Conservation (phyloP, 2,113 vertebrate species). For the Catagonus wagneri region DNA sequence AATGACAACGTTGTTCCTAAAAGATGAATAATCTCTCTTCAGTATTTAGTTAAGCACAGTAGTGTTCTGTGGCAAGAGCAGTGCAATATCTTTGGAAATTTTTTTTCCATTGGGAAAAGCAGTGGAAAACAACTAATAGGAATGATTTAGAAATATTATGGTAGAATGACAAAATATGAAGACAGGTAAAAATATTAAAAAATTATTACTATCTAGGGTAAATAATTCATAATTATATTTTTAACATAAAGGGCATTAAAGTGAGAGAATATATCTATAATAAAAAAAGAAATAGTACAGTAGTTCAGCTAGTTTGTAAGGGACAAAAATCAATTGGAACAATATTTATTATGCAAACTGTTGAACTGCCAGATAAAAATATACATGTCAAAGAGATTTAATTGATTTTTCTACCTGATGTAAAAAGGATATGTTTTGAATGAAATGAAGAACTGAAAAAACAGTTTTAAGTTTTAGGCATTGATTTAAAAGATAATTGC, state of each 20-base stretch:
- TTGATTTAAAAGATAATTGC: neutral
- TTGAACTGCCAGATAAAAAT: neutral
- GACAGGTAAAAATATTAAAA: conserved; percentile 14
- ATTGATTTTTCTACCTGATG: neutral
- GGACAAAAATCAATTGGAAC: neutral
- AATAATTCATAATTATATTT: neutral
- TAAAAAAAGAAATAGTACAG: neutral
- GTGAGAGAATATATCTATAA: neutral
- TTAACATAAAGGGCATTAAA: neutral
- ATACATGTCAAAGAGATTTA: neutral
- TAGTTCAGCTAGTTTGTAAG: neutral
- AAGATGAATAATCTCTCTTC: neutral
- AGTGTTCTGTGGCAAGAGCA: neutral
- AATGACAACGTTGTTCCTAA: neutral
- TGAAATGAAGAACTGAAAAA: neutral
- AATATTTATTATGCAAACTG: neutral
- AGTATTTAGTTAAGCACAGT: neutral
- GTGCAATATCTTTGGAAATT: neutral
- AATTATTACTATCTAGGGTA: neutral
- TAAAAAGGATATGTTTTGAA: neutral
- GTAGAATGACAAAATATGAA: neutral
- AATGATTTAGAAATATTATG: neutral
- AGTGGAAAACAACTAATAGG: neutral
- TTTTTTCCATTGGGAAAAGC: neutral
- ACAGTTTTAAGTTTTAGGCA: neutral